phyloP scores from a whole-genome alignment of 2,888 invertebrate species.

The Gandaritis pyraliata region DNA sequence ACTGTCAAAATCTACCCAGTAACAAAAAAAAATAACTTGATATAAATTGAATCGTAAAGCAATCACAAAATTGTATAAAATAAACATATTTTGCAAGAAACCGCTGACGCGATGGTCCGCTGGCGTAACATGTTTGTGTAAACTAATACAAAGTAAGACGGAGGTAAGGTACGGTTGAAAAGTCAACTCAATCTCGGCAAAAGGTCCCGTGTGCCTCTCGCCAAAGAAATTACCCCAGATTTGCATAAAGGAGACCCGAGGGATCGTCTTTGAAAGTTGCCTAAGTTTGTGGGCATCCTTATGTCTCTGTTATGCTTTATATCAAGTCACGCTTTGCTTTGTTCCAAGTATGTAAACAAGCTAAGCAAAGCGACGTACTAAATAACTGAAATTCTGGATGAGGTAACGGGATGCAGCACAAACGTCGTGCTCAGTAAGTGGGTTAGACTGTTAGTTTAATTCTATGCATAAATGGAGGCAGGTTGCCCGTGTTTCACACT shows the following conservation, averaged over 20 bases:
- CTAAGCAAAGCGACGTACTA: slow-evolving; percentile 51
- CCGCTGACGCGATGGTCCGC: slow-evolving; percentile 43
- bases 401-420: slow-evolving; percentile 49
- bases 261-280: slow-evolving; percentile 76
- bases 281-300: slow-evolving; percentile 74
- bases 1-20: not conserved
- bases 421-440: slow-evolving; percentile 35
- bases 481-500: slow-evolving; percentile 16
- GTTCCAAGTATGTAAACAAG: slow-evolving; percentile 50
- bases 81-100: slow-evolving; percentile 31
- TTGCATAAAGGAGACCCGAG: slow-evolving; percentile 80
- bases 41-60: slow-evolving; percentile 7
- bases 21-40: too few species aligned
- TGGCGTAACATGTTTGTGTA: slow-evolving; percentile 47
- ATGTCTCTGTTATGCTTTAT: slow-evolving; percentile 60
- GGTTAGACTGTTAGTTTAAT: slow-evolving; percentile 40
- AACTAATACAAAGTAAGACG: slow-evolving; percentile 60
- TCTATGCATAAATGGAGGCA: slow-evolving; percentile 26
- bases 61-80: slow-evolving; percentile 12
- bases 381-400: slow-evolving; percentile 56
- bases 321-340: slow-evolving; percentile 71
- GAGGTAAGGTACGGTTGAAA: slow-evolving; percentile 62
- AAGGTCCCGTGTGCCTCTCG: slow-evolving; percentile 73
- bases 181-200: slow-evolving; percentile 74
- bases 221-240: slow-evolving; percentile 79